A percentile compares a stretch with the other conserved stretches of the same genome.
Conservation (phyloP, 2,888 invertebrate genomes). For the Campoplex nolae region DNA sequence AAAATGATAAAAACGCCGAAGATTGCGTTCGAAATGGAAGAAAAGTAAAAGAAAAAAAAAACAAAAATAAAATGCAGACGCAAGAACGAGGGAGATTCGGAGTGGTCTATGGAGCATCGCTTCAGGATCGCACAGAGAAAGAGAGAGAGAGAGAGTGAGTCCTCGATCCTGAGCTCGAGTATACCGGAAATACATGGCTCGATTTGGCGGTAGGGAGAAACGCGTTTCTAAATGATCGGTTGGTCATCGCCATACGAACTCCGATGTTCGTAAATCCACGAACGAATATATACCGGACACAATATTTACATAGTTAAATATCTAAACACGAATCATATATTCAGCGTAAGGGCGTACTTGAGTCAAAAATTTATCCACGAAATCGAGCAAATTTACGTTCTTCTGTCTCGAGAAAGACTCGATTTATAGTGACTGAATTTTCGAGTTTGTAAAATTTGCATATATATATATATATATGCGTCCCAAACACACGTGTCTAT, state of each 20-base stretch:
- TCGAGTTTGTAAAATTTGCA: constrained; percentile 18
- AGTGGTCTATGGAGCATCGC: constrained; percentile 64
- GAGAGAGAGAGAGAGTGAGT: neutral
- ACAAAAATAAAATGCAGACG: neutral
- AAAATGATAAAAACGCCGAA: neutral
- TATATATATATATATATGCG: constrained; percentile 33
- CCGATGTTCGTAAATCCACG: constrained; percentile 45
- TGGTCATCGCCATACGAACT: constrained; percentile 47
- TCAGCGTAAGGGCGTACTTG: neutral
- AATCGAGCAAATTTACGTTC: constrained; percentile 18
- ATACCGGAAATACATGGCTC: constrained; percentile 25
- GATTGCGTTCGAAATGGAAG: neutral
- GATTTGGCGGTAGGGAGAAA: constrained; percentile 12
- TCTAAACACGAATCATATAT: neutral
- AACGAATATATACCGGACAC: constrained; percentile 20
- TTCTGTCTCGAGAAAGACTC: constrained; percentile 11
- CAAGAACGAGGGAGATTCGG: constrained; percentile 28
- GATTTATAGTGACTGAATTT: constrained; percentile 21
- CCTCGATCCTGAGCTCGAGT: constrained; percentile 1
- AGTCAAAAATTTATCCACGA: constrained; percentile 5
- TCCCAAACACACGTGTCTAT: neutral
- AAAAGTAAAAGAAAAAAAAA: neutral
- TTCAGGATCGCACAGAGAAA: constrained; percentile 19
- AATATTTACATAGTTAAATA: constrained; percentile 14
- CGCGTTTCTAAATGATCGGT: constrained; percentile 49